These are phyloP conservation scores for Euphonia xanthogaster DNA, from an alignment of 2,797 vertebrate species.

Conservation along the genomic window DNA sequence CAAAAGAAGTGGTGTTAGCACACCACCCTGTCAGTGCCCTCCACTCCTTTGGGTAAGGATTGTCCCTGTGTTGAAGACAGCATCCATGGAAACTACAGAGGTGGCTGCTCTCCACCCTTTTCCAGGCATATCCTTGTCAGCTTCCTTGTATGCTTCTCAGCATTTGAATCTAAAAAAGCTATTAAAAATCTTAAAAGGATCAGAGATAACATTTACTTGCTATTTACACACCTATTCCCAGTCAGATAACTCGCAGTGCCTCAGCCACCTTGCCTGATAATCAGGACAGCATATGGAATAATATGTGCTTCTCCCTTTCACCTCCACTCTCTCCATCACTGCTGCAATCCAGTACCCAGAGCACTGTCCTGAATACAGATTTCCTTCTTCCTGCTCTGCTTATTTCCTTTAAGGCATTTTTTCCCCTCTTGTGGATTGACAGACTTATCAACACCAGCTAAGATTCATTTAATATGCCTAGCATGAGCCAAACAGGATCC, in stretches of 20 bases:
- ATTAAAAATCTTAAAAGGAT: not conserved
- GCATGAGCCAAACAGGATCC: not conserved
- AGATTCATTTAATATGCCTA: slow-evolving; percentile 24
- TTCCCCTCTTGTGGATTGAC: not conserved
- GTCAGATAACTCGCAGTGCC: not conserved
- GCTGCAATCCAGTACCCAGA: slow-evolving; percentile 4
- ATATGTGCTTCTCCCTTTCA: not conserved
- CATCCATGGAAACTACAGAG: not conserved
- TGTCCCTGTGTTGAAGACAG: not conserved
- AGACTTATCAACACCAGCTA: not conserved
- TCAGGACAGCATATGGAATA: not conserved
- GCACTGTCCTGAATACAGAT: slow-evolving; percentile 45
- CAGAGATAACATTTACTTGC: not conserved
- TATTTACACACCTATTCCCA: not conserved
- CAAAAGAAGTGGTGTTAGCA: not conserved
- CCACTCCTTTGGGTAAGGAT: not conserved
- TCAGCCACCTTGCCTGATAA: not conserved
- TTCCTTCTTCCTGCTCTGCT: not conserved
- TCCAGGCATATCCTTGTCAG: not conserved
- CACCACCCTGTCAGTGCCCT: not conserved
- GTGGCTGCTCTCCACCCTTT: not conserved
- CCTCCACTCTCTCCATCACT: slow-evolving; percentile 5
- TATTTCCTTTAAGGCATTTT: slow-evolving; percentile 36
- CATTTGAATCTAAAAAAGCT: not conserved
- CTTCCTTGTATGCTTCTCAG: not conserved